phyloP scores from a whole-genome alignment of 37 sponge, comb jelly and placozoan genomes.

The Mnemiopsis leidyi region DNA sequence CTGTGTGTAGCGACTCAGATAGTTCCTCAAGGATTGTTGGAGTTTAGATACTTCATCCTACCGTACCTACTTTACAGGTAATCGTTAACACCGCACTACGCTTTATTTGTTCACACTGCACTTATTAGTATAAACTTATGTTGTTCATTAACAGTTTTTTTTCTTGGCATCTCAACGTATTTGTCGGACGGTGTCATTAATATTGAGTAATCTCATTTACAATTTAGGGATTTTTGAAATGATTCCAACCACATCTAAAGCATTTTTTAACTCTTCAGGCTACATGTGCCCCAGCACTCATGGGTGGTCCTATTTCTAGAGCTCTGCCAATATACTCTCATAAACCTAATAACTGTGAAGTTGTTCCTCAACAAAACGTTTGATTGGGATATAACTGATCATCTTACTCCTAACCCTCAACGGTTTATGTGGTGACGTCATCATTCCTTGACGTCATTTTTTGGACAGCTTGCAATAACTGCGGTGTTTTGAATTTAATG shows the following conservation, averaged over 20 bases:
- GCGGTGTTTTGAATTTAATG: neutral
- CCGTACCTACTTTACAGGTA: conserved; percentile 75
- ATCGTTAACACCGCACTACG: no score
- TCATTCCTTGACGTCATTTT: neutral
- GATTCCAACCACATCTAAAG: neutral
- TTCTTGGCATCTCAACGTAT: no score
- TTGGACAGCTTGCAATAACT: neutral
- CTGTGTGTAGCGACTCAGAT: conserved; percentile 66
- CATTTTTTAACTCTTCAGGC: neutral
- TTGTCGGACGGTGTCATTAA: no score
- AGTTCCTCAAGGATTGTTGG: conserved; percentile 83
- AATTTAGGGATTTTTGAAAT: no score
- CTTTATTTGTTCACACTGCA: no score
- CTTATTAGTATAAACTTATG: no score
- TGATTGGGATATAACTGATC: neutral
- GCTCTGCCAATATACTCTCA: conserved; percentile 32
- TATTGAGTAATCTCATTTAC: no score
- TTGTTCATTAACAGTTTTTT: no score
- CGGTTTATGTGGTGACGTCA: conserved; percentile 46
- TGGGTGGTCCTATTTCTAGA: conserved; percentile 48
- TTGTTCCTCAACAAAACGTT: conserved; percentile 45
- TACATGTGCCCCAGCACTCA: conserved; percentile 44
- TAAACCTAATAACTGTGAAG: conserved; percentile 29
- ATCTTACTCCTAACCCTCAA: conserved; percentile 1
- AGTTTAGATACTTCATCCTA: conserved; percentile 90